Evolutionary conservation across 2,888 invertebrate genomes (phyloP).

Genomic region (Chrysolina americana): DNA sequence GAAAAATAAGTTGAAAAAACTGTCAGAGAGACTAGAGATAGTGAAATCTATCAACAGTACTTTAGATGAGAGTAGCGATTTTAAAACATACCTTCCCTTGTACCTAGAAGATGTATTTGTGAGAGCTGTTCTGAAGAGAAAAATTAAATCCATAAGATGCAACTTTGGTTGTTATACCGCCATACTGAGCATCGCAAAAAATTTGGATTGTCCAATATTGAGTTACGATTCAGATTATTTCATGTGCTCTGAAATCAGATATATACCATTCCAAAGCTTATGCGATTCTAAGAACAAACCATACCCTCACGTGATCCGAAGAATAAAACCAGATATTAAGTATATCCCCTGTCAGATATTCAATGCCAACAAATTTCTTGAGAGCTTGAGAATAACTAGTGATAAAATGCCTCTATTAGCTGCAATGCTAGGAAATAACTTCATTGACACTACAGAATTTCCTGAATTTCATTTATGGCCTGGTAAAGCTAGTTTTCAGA

Average conservation of each 20-base stretch:
- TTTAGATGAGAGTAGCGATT: slow-evolving; percentile 71
- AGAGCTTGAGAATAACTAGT: slow-evolving; percentile 77
- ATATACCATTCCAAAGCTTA: slow-evolving; percentile 83
- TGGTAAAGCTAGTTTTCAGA: slow-evolving; percentile 40
- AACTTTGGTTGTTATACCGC: slow-evolving; percentile 93
- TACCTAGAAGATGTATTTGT: slow-evolving; percentile 82
- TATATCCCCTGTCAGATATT: slow-evolving; percentile 81
- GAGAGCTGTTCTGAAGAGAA: slow-evolving; percentile 77
- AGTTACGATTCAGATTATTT: slow-evolving; percentile 67
- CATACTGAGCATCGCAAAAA: slow-evolving; percentile 85
- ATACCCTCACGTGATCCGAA: neutral
- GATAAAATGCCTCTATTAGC: slow-evolving; percentile 82
- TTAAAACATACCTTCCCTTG: slow-evolving; percentile 73
- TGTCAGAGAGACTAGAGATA: slow-evolving; percentile 31
- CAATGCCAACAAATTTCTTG: slow-evolving; percentile 78
- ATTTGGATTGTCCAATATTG: slow-evolving; percentile 55
- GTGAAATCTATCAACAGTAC: slow-evolving; percentile 69
- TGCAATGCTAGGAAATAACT: slow-evolving; percentile 91
- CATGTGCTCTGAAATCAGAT: slow-evolving; percentile 83
- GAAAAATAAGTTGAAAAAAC: slow-evolving; percentile 55
- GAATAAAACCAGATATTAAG: slow-evolving; percentile 54
- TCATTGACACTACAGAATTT: slow-evolving; percentile 79
- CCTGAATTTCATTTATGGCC: slow-evolving; percentile 77
- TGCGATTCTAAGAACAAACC: slow-evolving; percentile 68
- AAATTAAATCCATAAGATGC: slow-evolving; percentile 80